Evolutionary conservation across 2,888 invertebrate genomes (phyloP).

Genomic region (Tyria jacobaeae): DNA sequence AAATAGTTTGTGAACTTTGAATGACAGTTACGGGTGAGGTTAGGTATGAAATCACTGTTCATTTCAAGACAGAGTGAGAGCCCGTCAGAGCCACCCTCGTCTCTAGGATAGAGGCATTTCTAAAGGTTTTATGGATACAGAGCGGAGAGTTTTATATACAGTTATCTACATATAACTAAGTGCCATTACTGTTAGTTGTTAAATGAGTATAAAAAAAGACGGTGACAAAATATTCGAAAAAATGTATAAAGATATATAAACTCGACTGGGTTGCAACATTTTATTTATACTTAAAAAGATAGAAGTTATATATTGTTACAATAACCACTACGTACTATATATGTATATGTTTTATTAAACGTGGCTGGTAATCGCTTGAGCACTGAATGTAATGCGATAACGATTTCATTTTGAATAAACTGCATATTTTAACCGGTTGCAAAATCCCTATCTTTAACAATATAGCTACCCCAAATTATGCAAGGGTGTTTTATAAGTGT

Average conservation of each 20-base stretch:
- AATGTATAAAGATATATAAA: too few species aligned
- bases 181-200: background rate
- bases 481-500: background rate
- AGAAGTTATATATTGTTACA: background rate
- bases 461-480: background rate
- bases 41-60: conserved; percentile 60
- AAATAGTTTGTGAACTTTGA: conserved; percentile 60
- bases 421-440: background rate
- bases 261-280: background rate
- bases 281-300: background rate
- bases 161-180: background rate
- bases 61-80: conserved; percentile 48
- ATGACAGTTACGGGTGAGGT: conserved; percentile 56
- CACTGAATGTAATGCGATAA: background rate
- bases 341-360: background rate
- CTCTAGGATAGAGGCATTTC: conserved; percentile 37
- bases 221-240: too few species aligned
- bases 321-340: background rate
- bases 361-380: background rate
- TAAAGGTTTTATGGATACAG: conserved; percentile 33
- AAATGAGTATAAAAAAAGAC: background rate
- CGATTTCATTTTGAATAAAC: conserved; percentile 4
- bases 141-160: too few species aligned
- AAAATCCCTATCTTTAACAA: background rate
- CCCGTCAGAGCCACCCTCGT: conserved; percentile 44